Conservation (phyloP, 2,797 vertebrate genomes). For the Enteromius fasciolatus region DNA sequence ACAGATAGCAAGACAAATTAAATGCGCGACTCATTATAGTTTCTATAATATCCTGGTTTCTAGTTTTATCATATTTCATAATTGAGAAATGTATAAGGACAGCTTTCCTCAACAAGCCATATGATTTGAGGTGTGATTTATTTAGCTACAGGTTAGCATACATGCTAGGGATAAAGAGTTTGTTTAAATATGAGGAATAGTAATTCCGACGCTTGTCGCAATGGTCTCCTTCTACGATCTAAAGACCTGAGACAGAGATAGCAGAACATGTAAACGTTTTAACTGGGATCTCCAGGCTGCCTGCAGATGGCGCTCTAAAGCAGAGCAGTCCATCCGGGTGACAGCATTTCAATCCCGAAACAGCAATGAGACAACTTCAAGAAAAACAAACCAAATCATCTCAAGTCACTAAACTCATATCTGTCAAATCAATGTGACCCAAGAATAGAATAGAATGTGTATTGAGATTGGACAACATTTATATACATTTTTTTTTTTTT, state of each 20-base stretch:
- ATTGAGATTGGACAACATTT: not conserved
- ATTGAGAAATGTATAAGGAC: not conserved
- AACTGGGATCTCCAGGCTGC: not conserved
- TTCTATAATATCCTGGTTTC: not conserved
- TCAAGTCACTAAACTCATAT: not conserved
- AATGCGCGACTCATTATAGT: not conserved
- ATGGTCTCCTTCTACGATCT: not conserved
- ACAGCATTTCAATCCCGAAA: not conserved
- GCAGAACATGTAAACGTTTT: not conserved
- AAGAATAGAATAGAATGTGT: not conserved
- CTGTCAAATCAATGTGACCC: not conserved
- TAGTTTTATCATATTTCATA: not conserved
- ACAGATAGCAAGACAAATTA: not conserved
- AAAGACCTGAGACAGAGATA: not conserved
- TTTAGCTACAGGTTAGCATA: not conserved
- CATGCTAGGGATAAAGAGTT: not conserved
- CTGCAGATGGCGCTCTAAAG: conserved; percentile 58
- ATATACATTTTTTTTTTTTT: too few species aligned
- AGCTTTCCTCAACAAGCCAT: conserved; percentile 4
- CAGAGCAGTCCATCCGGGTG: conserved; percentile 40
- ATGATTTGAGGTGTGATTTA: not conserved
- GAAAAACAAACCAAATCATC: too few species aligned
- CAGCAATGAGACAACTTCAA: not conserved
- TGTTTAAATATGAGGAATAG: not conserved
- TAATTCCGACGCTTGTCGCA: not conserved